phyloP scores from a whole-genome alignment of 2,888 invertebrate species.

The Euzetes globulus region DNA sequence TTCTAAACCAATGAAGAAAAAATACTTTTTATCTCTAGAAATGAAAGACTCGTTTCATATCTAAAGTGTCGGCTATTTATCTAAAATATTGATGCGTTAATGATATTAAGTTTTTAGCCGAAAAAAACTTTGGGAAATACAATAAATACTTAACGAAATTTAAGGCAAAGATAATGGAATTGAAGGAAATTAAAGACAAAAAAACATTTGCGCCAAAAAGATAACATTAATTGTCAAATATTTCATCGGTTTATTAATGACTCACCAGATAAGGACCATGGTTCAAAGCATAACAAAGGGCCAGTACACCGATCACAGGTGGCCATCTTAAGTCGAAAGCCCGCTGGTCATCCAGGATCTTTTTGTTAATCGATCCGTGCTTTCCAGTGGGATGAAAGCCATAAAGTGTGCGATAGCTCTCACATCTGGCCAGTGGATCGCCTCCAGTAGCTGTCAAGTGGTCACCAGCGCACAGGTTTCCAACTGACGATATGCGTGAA shows the following conservation, averaged over 20 bases:
- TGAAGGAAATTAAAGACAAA: not conserved
- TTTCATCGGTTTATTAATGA: conserved; percentile 39
- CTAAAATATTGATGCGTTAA: conserved; percentile 1
- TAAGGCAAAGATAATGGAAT: not conserved
- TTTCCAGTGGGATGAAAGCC: not conserved
- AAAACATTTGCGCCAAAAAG: conserved; percentile 9
- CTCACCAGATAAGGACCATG: conserved; percentile 58
- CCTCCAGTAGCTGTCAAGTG: conserved; percentile 42
- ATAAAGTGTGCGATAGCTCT: conserved; percentile 37
- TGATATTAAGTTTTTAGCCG: not conserved
- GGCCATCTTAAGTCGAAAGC: conserved; percentile 44
- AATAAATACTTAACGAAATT: not conserved
- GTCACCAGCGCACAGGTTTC: conserved; percentile 41
- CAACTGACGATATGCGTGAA: conserved; percentile 43
- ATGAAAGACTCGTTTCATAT: not conserved
- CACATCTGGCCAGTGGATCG: conserved; percentile 40
- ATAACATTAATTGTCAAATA: not conserved
- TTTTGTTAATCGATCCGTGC: conserved; percentile 11
- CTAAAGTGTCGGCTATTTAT: not conserved
- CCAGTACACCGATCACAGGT: conserved; percentile 52
- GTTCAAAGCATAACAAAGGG: conserved; percentile 56
- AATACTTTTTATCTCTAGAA: not conserved
- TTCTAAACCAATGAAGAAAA: not conserved
- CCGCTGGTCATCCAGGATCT: conserved; percentile 42
- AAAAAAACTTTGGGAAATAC: not conserved